Percentiles rank a stretch among this genome's conserved stretches.
phyloP scores from a whole-genome alignment of 1,140 invertebrate genomes.

The Lordiphosa collinella region DNA sequence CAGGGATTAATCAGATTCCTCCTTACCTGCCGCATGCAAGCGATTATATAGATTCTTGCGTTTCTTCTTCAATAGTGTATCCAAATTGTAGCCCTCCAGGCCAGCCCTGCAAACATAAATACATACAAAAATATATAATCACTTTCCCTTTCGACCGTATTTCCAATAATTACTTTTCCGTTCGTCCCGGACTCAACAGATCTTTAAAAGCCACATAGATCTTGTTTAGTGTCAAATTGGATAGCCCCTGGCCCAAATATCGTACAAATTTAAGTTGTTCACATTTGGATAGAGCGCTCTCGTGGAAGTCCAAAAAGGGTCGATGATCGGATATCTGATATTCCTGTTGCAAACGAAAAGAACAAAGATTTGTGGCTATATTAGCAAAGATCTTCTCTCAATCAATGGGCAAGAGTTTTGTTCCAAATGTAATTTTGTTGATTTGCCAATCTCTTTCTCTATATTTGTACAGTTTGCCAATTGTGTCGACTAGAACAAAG shows the following conservation, averaged over 20 bases:
- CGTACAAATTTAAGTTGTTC: conserved; percentile 80
- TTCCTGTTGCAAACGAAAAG: conserved; percentile 52
- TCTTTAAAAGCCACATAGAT: conserved; percentile 78
- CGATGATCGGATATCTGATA: conserved; percentile 80
- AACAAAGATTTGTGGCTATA: not conserved
- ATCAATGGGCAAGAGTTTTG: conserved; percentile 58
- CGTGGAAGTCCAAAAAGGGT: conserved; percentile 80
- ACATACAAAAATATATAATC: not conserved
- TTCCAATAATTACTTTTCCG: conserved; percentile 62
- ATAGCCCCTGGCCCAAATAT: conserved; percentile 79
- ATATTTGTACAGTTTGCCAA: conserved; percentile 25
- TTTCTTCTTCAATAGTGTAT: conserved; percentile 70
- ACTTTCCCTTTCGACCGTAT: no score
- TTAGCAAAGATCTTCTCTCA: conserved; percentile 3
- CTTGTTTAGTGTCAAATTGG: conserved; percentile 78
- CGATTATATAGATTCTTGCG: conserved; percentile 76
- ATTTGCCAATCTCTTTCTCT: no score
- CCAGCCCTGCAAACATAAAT: conserved; percentile 15
- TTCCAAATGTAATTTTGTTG: conserved; percentile 30
- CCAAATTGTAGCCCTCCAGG: conserved; percentile 69
- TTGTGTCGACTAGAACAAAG: conserved; percentile 55
- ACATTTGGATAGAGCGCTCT: conserved; percentile 79
- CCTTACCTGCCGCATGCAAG: conserved; percentile 62
- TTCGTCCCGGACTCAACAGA: conserved; percentile 55
- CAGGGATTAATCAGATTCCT: no score